These are phyloP conservation scores for Siphlonurus alternatus DNA, from an alignment of 2,888 invertebrate species.

Conservation along the genomic window DNA sequence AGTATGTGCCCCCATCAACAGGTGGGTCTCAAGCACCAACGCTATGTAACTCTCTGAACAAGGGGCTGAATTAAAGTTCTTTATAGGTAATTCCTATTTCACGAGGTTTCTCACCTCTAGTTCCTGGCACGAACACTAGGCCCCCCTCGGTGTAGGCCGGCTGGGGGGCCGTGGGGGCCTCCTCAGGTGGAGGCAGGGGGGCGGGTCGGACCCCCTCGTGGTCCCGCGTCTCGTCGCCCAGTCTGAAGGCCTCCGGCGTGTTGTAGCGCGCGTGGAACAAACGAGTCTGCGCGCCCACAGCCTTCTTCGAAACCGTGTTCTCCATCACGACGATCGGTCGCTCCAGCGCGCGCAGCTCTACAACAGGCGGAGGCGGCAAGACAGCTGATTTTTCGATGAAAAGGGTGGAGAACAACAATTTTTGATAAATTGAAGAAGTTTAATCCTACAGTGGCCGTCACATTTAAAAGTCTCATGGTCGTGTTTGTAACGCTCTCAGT, in stretches of 20 bases:
- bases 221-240: slow-evolving; percentile 27
- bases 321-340: not conserved
- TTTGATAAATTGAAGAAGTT: too few relatives aligned
- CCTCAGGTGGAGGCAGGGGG: not conserved
- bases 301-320: not conserved
- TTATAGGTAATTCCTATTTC: too few relatives aligned
- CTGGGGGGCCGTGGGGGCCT: not conserved
- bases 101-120: not conserved
- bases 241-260: slow-evolving; percentile 29
- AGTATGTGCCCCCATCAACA: too few relatives aligned
- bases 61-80: too few relatives aligned
- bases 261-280: slow-evolving; percentile 28
- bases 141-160: slow-evolving; percentile 45
- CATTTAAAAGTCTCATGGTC: too few relatives aligned
- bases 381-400: too few relatives aligned
- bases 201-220: slow-evolving; percentile 36
- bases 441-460: too few relatives aligned
- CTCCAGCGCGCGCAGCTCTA: not conserved
- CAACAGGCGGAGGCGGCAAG: too few relatives aligned
- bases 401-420: too few relatives aligned
- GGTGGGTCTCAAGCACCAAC: too few relatives aligned
- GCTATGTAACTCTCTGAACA: too few relatives aligned
- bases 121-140: slow-evolving; percentile 30
- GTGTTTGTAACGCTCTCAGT: too few relatives aligned
- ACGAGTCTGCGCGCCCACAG: slow-evolving; percentile 4